Evolutionary conservation across 1,140 invertebrate genomes (phyloP), one percentile per base, ranked within the genome.

Genomic region (Caenorhabditis remanei): DNA sequence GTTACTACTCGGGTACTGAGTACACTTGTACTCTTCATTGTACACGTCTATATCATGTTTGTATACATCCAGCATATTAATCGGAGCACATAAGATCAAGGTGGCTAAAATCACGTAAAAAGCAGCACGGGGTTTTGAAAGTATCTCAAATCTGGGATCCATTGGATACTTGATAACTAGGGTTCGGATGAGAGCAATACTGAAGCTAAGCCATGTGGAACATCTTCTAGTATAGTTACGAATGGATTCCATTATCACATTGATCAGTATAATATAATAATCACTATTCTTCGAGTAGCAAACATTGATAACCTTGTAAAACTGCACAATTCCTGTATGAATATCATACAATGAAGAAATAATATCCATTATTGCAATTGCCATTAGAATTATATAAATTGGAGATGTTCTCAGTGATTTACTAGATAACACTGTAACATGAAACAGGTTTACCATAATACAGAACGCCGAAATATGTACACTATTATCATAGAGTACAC

Each of bases 321-420:
- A n/a, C n/a, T 8, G 8, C 4, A n/a, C n/a, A 3, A n/a, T 21
- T 4, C n/a, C 16, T n/a, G 8, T 19, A 8, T 58, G 14, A 0
- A 58, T n/a, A 19, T n/a, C n/a, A n/a, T n/a, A 58, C 8, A 8
- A 8, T n/a, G n/a, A 8, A 58, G 56, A n/a, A 4, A 58, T n/a
- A n/a, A 58, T 58, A 58, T 58, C 56, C 16, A 58, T 58, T 19
- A 58, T n/a, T n/a, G 56, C 56, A 58, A 58, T 21, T n/a, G 56
- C 56, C n/a, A n/a, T 8, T n/a, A 58, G 16, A 8, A 58, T 21
- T n/a, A 58, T n/a, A 58, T 58, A 21, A 58, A 58, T 58, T n/a
- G 56, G 7, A 21, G 56, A 58, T 8, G 56, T 58, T n/a, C 56
- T 58, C 56, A 58, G 8, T 5, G 56, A 58, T n/a, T 58, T 58